phyloP scores from a whole-genome alignment of 2,888 invertebrate genomes.

The Acleris sparsana region DNA sequence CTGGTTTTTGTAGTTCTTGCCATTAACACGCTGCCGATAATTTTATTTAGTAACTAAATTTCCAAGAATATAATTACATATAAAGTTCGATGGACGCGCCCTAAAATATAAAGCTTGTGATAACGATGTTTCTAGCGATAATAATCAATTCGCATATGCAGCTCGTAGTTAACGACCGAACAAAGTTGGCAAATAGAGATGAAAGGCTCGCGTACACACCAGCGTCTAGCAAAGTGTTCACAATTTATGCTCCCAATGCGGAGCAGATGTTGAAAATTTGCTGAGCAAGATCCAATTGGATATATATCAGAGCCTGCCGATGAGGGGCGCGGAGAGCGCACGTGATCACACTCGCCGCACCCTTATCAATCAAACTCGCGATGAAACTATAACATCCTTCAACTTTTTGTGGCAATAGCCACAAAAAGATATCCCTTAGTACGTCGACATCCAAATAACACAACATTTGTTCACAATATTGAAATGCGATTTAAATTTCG shows the following conservation, averaged over 20 bases:
- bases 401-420: too few species aligned
- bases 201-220: slow-evolving; percentile 6
- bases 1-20: slow-evolving; percentile 9
- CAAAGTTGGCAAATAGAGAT: slow-evolving; percentile 2
- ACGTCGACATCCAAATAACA: too few species aligned
- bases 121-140: background rate
- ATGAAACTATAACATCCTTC: slow-evolving; percentile 59
- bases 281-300: slow-evolving; percentile 55
- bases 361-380: slow-evolving; percentile 65
- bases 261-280: slow-evolving; percentile 57
- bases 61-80: background rate
- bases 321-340: slow-evolving; percentile 41
- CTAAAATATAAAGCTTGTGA: background rate
- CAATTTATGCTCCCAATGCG: slow-evolving; percentile 37
- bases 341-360: slow-evolving; percentile 48
- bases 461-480: too few species aligned
- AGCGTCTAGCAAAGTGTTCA: slow-evolving; percentile 26
- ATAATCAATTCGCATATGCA: slow-evolving; percentile 1
- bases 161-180: background rate
- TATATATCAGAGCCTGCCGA: slow-evolving; percentile 50
- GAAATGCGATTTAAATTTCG: too few species aligned
- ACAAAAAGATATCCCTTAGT: slow-evolving; percentile 6
- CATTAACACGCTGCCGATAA: slow-evolving; percentile 11
- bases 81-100: background rate
- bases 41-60: background rate